These are phyloP conservation scores for Vanessa cardui DNA, from an alignment of 2,888 invertebrate genomes.

Conservation along the genomic window DNA sequence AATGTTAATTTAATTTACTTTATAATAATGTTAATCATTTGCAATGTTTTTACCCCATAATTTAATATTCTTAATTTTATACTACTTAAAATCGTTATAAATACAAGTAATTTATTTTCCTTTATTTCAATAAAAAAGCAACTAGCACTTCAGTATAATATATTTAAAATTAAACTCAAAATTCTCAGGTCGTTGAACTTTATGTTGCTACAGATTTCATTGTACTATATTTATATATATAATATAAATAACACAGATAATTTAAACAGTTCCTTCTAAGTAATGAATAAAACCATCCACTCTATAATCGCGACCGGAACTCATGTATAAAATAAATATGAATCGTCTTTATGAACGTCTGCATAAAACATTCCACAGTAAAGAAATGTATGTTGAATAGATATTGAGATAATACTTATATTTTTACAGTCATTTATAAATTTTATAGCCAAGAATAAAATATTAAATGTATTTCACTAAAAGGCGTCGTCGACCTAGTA, in stretches of 20 bases:
- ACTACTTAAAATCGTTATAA: background rate
- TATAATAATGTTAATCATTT: too few species aligned
- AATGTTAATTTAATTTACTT: too few species aligned
- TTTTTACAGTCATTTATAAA: conserved; percentile 11
- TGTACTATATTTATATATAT: too few species aligned
- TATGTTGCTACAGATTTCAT: background rate
- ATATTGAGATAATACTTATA: conserved; percentile 14
- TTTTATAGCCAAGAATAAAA: conserved; percentile 11
- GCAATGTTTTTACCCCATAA: too few species aligned
- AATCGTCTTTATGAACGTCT: conserved; percentile 30
- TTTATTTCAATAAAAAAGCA: too few species aligned
- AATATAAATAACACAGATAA: background rate
- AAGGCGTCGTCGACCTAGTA: background rate
- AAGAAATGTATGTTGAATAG: conserved; percentile 13
- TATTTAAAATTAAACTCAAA: too few species aligned
- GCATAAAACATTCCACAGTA: conserved; percentile 9
- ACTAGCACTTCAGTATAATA: too few species aligned
- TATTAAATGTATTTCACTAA: background rate
- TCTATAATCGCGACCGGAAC: conserved; percentile 23
- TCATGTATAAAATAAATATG: conserved; percentile 34
- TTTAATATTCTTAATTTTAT: background rate
- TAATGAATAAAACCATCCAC: conserved; percentile 18
- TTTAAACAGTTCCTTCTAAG: background rate
- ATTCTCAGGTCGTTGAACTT: background rate
- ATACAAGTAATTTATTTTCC: too few species aligned